Base-by-base conservation (phyloP, 2,113 vertebrate genomes). In the Ophthalmolycus amberensis region DNA sequence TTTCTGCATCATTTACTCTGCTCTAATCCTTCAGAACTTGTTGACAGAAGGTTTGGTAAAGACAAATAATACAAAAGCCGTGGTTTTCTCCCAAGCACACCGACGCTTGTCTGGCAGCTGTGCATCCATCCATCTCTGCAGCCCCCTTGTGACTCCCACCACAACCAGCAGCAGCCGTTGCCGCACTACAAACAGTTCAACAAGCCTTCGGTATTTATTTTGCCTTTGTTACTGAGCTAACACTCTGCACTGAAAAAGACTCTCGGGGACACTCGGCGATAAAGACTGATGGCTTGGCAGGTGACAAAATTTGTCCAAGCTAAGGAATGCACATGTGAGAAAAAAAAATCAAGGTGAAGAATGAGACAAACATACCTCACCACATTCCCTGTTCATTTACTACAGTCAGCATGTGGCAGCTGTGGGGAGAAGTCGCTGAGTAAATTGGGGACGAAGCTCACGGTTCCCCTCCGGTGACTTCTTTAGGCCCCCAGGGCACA, bases 371-470 rank as follows among this genome's bases (percentile, higher is more conserved):
- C 18, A 58, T 78, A 75, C 56, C 63, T 75, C 12, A 0, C 75
- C 54, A 79, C 38, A n/a, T 77, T 44, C 66, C 69, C 54, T 9
- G 46, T 65, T 86, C 72, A 73, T 87, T 84, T 86, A 52, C 75
- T 60, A 29, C 22, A 76, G 80, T 68, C 69, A 84, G 77, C 44
- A 56, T 71, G 66, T 75, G 83, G 71, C 71, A 83, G 77, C 70
- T 72, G 56, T 79, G 68, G 71, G 22, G 12, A 69, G 75, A 73
- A 66, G 68, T 34, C 58, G 69, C 64, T 68, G 42, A 89, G 82
- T 75, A 89, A 89, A 93, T 86, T 92, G 81, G 74, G 65, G 38
- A 73, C 71, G 62, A 74, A 85, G 88, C 77, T 89, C 64, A 62
- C 7, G 9, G 75, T 87, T 85, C 68, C 77, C 74, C 83, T 84